Evolutionary conservation across 2,113 vertebrate species (phyloP), one percentile per base, ranked within the genome.

Genomic region (human): DNA sequence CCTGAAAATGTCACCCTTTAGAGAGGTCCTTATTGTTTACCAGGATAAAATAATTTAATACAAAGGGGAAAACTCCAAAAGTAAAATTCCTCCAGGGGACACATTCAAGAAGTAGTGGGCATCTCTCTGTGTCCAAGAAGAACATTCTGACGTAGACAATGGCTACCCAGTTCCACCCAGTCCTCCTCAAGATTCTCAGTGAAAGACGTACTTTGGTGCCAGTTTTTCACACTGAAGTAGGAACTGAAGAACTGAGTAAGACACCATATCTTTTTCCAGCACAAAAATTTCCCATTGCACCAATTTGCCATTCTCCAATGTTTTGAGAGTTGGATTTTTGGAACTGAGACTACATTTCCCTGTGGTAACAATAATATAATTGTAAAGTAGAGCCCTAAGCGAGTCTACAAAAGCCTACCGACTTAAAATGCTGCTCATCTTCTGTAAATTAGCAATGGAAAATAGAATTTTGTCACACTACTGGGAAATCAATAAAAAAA

Each of bases 341-440:
- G 57, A 95, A 90, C 30, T n/a, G 20, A 95, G 18, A 85, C 70
- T 48, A 32, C 27, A 38, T 88, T 93, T 97, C 64, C 68, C 64
- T 52, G 7, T 20, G 89, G 76, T 12, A 78, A 23, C 57, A 40
- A 72, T 55, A 45, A 87, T 84, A n/a, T 45, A 43, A 81, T 97
- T 93, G 38, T 66, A 76, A 96, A 87, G 90, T 72, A 95, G 81
- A 88, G 22, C 50, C 66, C n/a, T 48, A 55, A 88, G 76, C 50
- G 81, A 89, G 57, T 72, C 89, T 64, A 72, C 14, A 61, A 88
- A 86, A 76, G 32, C 43, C 35, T 30, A 6, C 43, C 14, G 64
- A 72, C 35, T 94, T 52, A 55, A 90, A 96, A 81, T 82, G 64
- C 78, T 88, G 73, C 45, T 43, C 22, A 72, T 43, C 61, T 14